These are phyloP conservation scores for Cryptocephalus moraei DNA, from an alignment of 2,888 invertebrate species.

Conservation along the genomic window DNA sequence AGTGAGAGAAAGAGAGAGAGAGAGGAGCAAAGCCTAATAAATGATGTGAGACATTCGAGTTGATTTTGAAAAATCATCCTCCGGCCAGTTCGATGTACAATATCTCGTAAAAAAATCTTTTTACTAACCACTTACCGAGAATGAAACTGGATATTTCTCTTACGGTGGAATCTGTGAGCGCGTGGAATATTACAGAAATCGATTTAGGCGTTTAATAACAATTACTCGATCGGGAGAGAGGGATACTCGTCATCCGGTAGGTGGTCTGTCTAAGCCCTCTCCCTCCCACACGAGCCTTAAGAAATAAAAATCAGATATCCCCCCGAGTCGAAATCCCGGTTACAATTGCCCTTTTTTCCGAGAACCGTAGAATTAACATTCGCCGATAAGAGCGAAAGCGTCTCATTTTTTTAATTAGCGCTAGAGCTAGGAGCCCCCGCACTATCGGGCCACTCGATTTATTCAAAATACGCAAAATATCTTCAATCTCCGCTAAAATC, in stretches of 20 bases:
- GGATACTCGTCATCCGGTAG: too few species aligned
- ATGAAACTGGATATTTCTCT: constrained; percentile 2
- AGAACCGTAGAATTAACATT: constrained; percentile 14
- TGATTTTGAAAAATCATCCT: constrained; percentile 41
- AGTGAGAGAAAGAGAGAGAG: too few species aligned
- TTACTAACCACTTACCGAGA: constrained; percentile 11
- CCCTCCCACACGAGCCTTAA: too few species aligned
- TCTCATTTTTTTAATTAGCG: constrained; percentile 16
- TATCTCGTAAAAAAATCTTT: constrained; percentile 13
- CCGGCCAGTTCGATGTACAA: constrained; percentile 9
- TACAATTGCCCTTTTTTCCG: too few species aligned
- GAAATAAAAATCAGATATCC: too few species aligned
- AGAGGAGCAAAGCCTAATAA: constrained; percentile 25
- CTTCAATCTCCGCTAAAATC: too few species aligned
- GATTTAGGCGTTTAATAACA: neutral
- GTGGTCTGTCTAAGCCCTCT: too few species aligned
- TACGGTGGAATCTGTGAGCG: neutral
- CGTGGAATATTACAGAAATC: neutral
- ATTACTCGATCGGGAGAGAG: too few species aligned
- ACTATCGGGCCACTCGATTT: too few species aligned
- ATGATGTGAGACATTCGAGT: constrained; percentile 38
- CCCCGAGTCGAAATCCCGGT: too few species aligned
- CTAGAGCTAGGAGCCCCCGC: too few species aligned
- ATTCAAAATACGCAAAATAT: too few species aligned
- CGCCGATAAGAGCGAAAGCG: constrained; percentile 14